Evolutionary conservation across 2,113 vertebrate species (phyloP), one percentile per base, ranked within the genome.

Genomic region (Ochotona curzoniae): DNA sequence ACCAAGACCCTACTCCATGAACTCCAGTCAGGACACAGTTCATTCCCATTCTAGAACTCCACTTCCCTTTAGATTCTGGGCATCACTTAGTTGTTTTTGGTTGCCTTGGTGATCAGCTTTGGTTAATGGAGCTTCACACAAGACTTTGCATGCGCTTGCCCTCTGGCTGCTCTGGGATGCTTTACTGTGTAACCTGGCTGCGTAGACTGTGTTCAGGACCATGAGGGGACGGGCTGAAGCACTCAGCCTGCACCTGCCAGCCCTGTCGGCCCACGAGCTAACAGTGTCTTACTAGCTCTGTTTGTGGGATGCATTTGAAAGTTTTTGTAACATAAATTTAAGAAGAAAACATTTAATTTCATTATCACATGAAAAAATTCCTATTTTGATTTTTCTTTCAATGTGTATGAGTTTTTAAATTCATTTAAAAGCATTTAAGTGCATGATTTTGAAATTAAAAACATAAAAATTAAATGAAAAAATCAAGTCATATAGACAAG

Each of bases 211-310:
- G 20, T 49, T 5, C 18, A 28, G 61, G 61, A 28, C 8, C 5
- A 5, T 3, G 2, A 17, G 0, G 0, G 2, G 20, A 11, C 8
- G 23, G 66, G 12, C 25, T 2, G 13, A 75, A 15, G 26, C 15
- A 14, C 38, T 6, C 1, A 10, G 49, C n/a, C 35, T 10, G 12
- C 5, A 13, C n/a, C 10, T 25, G 30, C n/a, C 10, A n/a, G 44
- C 8, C 20, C 1, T 5, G 0, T 7, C 13, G n/a, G 14, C 35
- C 49, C 30, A 51, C 14, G 11, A 15, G 30, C 13, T 71, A 51
- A 51, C 23, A 1, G 2, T 8, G 8, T 75, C 35, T 81, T 74
- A 82, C 32, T 75, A 2, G 32, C 25, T 80, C 8, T 38, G 17
- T 8, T 38, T 14, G 51, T 69, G 26, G 12, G 30, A 71, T 15